A percentile compares a stretch with the other conserved stretches of the same genome.
Evolutionary conservation across 2,797 vertebrate species (phyloP).

Genomic region (Sebastes ruberrimus): DNA sequence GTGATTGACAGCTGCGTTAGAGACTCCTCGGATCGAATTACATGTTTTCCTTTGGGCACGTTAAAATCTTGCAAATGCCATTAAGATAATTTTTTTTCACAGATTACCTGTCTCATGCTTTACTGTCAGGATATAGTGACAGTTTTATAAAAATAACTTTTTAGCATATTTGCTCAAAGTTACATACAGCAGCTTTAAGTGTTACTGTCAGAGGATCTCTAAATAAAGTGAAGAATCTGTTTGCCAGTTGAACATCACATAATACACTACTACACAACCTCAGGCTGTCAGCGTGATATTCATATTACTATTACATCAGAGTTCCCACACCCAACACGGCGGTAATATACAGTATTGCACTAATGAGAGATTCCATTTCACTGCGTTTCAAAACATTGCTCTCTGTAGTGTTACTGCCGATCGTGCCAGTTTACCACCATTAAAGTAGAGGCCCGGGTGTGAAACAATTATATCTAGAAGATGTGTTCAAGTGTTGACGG

Average conservation of each 20-base stretch:
- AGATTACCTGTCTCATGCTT: too few species aligned
- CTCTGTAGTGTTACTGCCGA: neutral
- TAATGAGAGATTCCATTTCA: neutral
- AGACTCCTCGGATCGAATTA: rapidly evolving
- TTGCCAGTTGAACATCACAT: neutral
- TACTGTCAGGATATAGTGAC: too few species aligned
- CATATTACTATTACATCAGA: neutral
- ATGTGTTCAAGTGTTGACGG: neutral
- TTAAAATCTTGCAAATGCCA: too few species aligned
- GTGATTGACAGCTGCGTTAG: too few species aligned
- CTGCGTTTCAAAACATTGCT: neutral
- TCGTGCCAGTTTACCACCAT: neutral
- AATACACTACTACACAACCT: neutral
- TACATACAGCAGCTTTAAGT: neutral
- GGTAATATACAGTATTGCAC: neutral
- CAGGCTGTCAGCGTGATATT: neutral
- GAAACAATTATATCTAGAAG: neutral
- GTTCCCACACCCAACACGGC: neutral
- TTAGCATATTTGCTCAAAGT: too few species aligned
- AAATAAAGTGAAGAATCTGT: neutral
- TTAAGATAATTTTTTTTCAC: too few species aligned
- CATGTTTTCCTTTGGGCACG: too few species aligned
- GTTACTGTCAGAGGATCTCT: neutral
- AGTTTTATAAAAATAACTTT: too few species aligned
- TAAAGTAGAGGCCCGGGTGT: neutral